Conservation (phyloP, 2,888 invertebrate species). For the Eupithecia subfuscata region DNA sequence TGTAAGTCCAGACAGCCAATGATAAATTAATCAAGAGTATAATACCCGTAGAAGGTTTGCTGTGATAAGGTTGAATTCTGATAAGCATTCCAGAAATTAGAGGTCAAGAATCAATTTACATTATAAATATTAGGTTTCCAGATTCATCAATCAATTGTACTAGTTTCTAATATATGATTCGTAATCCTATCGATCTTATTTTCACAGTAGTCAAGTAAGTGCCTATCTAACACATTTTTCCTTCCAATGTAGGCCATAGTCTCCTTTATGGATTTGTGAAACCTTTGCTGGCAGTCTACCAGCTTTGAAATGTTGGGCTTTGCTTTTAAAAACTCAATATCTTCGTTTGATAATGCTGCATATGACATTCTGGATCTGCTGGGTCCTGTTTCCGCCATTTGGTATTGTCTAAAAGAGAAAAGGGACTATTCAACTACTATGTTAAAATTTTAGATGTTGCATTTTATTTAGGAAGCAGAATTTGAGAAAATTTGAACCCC, state of each 20-base stretch:
- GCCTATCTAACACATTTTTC: slow-evolving; percentile 63
- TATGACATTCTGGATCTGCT: slow-evolving; percentile 67
- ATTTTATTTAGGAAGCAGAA: not conserved
- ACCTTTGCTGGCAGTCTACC: slow-evolving; percentile 64
- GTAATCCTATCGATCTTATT: slow-evolving; percentile 64
- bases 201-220: slow-evolving; percentile 63
- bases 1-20: not conserved
- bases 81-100: not conserved
- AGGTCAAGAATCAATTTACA: not conserved
- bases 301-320: slow-evolving; percentile 71
- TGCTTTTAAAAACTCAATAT: slow-evolving; percentile 73
- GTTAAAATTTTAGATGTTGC: not conserved
- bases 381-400: slow-evolving; percentile 63
- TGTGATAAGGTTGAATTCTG: not conserved
- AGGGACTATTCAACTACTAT: not conserved
- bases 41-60: not conserved
- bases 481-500: not conserved
- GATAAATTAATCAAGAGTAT: not conserved
- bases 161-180: slow-evolving; percentile 71
- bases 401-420: slow-evolving; percentile 66
- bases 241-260: slow-evolving; percentile 60
- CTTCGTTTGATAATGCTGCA: slow-evolving; percentile 70
- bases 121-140: not conserved
- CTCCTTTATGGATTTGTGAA: slow-evolving; percentile 66
- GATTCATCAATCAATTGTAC: slow-evolving; percentile 52